A percentile compares a stretch with the other conserved stretches of the same genome.
Conservation (phyloP, 1,140 invertebrate genomes). For the Rhizoglyphus robini region DNA sequence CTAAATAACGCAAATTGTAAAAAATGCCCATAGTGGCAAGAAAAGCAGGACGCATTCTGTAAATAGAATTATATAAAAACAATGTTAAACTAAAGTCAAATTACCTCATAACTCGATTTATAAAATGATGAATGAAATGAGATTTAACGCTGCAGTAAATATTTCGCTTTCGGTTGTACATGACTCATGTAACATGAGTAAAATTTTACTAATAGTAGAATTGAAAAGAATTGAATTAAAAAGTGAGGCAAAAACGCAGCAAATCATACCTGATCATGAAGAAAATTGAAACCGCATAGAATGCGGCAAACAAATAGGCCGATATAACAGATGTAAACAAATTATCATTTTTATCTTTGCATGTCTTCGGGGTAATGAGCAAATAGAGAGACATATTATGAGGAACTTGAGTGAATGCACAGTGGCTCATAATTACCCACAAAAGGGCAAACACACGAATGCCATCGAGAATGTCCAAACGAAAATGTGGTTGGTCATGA, state of each 20-base stretch:
- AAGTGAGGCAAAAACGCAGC: background rate
- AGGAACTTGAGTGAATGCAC: background rate
- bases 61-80: background rate
- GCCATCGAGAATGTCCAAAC: constrained; percentile 3
- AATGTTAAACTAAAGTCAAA: background rate
- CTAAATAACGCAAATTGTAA: constrained; percentile 19
- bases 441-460: constrained; percentile 2
- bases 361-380: background rate
- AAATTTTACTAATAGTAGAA: background rate
- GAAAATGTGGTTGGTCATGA: background rate
- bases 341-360: background rate
- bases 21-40: constrained; percentile 13
- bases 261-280: constrained; percentile 8
- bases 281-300: background rate
- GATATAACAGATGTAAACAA: background rate
- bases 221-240: too few relatives aligned
- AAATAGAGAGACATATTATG: constrained; percentile 3
- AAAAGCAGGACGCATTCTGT: constrained; percentile 9
- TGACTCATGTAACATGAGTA: background rate
- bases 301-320: background rate
- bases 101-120: background rate
- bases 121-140: background rate
- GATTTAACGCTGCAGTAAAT: background rate
- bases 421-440: constrained; percentile 10
- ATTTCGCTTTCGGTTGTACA: background rate